Evolutionary conservation across 2,888 invertebrate species (phyloP).

Genomic region (Eristalis pertinax): DNA sequence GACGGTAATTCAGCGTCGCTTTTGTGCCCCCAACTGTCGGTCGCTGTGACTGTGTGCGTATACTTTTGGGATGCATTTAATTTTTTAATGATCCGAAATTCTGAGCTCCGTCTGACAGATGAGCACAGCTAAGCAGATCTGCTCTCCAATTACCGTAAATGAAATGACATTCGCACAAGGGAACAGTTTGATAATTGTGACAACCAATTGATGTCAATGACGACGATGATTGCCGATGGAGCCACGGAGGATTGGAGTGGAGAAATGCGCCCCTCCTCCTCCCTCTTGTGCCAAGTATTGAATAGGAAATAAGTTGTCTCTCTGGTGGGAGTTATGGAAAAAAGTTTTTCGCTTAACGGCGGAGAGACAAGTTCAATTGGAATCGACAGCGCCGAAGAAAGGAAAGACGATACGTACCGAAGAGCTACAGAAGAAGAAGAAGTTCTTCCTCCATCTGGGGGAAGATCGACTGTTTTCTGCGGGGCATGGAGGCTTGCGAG

Average conservation of each 20-base stretch:
- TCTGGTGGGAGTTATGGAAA: background rate
- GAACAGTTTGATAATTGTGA: constrained; percentile 6
- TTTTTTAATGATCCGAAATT: constrained; percentile 38
- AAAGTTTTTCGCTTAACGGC: constrained; percentile 54
- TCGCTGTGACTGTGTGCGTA: background rate
- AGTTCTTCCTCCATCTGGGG: background rate
- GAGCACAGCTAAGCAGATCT: background rate
- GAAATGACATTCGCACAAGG: background rate
- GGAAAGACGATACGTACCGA: background rate
- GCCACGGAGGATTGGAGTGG: background rate
- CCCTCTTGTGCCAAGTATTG: constrained; percentile 20
- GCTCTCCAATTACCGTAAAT: background rate
- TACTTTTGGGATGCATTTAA: background rate
- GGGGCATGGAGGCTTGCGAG: background rate
- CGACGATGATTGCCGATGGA: background rate
- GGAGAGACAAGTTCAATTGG: constrained; percentile 28
- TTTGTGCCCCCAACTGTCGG: background rate
- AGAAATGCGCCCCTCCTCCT: background rate
- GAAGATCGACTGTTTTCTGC: too few species aligned
- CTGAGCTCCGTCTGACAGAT: background rate
- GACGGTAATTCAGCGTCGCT: constrained; percentile 26
- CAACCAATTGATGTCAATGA: constrained; percentile 24
- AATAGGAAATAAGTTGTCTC: constrained; percentile 12
- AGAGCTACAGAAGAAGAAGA: background rate
- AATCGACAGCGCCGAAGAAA: constrained; percentile 11